phyloP scores from a whole-genome alignment of 2,888 invertebrate species.

The Stramonita haemastoma region DNA sequence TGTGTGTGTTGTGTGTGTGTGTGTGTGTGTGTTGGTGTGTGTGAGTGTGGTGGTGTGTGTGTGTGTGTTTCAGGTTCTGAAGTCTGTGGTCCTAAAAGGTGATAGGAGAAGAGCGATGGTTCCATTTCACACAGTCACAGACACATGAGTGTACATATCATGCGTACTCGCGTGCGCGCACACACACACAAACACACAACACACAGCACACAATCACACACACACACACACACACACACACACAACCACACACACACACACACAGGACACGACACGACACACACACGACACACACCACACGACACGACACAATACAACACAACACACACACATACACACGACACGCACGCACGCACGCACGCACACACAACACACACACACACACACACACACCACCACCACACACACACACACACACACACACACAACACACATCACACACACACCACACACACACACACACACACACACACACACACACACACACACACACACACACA shows the following conservation, averaged over 20 bases:
- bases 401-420: conserved; percentile 1
- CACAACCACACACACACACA: too few relatives aligned
- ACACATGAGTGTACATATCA: background rate
- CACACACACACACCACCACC: conserved; percentile 17
- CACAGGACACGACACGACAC: background rate
- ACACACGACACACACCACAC: background rate
- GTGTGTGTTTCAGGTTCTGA: background rate
- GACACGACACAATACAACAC: background rate
- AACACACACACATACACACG: conserved; percentile 4
- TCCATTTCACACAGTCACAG: too few relatives aligned
- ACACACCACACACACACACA: background rate
- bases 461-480: background rate
- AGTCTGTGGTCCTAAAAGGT: background rate
- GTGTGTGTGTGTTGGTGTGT: conserved; percentile 11
- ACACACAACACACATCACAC: background rate
- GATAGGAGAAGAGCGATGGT: too few relatives aligned
- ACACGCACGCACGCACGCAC: conserved; percentile 8
- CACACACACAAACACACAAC: background rate
- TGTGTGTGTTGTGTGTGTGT: background rate
- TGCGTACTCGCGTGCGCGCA: background rate
- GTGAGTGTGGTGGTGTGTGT: background rate
- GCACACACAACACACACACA: conserved; percentile 13
- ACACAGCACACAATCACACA: background rate
- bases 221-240: background rate
- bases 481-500: background rate